These are phyloP conservation scores for Sipha flava DNA, from an alignment of 1,140 invertebrate species.

Conservation along the genomic window DNA sequence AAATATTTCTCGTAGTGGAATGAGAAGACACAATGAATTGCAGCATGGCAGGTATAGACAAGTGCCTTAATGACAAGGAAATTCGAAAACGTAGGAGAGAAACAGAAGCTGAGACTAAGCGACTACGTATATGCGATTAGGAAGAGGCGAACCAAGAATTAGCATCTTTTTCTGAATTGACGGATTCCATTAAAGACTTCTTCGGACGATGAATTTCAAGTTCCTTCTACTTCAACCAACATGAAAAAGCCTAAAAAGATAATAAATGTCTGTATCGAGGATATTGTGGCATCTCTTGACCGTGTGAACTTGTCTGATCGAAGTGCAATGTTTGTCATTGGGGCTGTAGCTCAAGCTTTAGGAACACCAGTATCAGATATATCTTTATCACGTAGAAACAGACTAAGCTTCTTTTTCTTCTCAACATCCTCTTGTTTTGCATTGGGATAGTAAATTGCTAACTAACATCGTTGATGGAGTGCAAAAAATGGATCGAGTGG, in stretches of 20 bases:
- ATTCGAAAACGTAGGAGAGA: conserved; percentile 18
- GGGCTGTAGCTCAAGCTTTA: background rate
- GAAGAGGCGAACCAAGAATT: too few relatives aligned
- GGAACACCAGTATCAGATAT: background rate
- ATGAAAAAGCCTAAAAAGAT: too few relatives aligned
- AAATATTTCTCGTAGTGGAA: conserved; percentile 30
- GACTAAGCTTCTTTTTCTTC: background rate
- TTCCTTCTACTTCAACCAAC: too few relatives aligned
- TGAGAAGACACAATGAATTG: conserved; percentile 16
- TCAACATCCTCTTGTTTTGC: conserved; percentile 13
- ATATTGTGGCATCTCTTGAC: too few relatives aligned
- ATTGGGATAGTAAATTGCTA: conserved; percentile 38
- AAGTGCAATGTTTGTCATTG: background rate
- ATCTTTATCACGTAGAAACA: background rate
- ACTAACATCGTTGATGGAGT: background rate
- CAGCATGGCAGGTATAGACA: background rate
- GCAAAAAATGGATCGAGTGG: background rate
- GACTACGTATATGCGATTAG: background rate
- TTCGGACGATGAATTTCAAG: too few relatives aligned
- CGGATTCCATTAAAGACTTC: too few relatives aligned
- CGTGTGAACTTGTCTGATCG: too few relatives aligned
- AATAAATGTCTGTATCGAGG: too few relatives aligned
- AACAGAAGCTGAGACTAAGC: background rate
- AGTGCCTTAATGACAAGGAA: background rate
- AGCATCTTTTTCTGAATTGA: too few relatives aligned